phyloP scores from a whole-genome alignment of 2,888 invertebrate species.

The Neocrepidodera transversa region DNA sequence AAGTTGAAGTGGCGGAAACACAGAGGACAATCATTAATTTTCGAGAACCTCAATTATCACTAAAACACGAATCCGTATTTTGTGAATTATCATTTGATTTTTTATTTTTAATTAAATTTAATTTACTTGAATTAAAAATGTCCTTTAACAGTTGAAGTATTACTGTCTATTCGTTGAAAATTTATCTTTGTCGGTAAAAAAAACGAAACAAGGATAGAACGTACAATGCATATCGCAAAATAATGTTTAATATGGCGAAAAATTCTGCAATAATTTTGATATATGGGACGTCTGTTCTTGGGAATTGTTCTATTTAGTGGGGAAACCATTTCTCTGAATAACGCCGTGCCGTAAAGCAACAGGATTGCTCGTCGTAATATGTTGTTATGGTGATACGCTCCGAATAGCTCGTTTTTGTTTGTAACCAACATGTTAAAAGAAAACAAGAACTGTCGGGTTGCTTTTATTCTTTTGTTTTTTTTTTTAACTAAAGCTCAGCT shows the following conservation, averaged over 20 bases:
- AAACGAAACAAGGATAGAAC: constrained; percentile 17
- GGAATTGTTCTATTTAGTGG: constrained; percentile 31
- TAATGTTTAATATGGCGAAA: constrained; percentile 34
- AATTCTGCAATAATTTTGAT: constrained; percentile 34
- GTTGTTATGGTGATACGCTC: constrained; percentile 11
- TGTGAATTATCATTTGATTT: too few species aligned
- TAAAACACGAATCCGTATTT: too few species aligned
- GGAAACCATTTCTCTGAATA: constrained; percentile 24
- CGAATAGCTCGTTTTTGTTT: constrained; percentile 10
- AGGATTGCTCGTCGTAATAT: constrained; percentile 18
- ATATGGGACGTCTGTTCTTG: constrained; percentile 23
- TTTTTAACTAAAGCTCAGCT: too few species aligned
- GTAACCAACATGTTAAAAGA: constrained; percentile 11
- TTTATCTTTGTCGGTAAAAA: constrained; percentile 14
- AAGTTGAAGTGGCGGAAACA: constrained; percentile 50
- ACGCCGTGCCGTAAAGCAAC: constrained; percentile 23
- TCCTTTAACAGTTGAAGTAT: too few species aligned
- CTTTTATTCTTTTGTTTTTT: too few species aligned
- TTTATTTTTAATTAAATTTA: too few species aligned
- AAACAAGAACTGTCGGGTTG: too few species aligned
- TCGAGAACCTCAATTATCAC: too few species aligned
- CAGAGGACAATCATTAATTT: constrained; percentile 51
- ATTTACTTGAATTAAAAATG: too few species aligned
- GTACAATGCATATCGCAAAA: constrained; percentile 32
- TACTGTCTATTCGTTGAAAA: constrained; percentile 4